Base-by-base conservation (phyloP, 1,140 invertebrate species). In the Tenebrio molitor region DNA sequence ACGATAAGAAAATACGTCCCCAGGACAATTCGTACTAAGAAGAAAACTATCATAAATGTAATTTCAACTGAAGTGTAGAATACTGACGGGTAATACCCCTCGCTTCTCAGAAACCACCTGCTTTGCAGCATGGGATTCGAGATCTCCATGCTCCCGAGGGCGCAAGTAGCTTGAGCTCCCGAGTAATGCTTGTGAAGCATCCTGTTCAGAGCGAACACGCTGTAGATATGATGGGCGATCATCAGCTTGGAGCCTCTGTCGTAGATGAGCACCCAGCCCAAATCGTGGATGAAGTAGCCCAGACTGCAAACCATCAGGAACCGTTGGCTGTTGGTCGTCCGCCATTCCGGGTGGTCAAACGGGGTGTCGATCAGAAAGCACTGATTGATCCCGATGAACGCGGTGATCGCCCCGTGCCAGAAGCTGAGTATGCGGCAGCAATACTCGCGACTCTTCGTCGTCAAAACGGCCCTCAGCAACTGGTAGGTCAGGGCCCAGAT, bases 51-150 rank as follows among this genome's bases (percentile, higher is more conserved):
- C 8, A 83, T 71, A 74, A 83, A 83, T 5, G 69, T 65, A 10
- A 75, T 46, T 76, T 83, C 82, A 1, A 78, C 72, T 0, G 73
- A 67, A 0, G 62, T 72, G 53, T 75, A 82, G 14, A 79, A 41
- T 0, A 69, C 21, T 1, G 77, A 78, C 6, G 72, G 41, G 14
- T 81, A 72, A 72, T 80, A 81, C 12, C 83, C 82, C 33, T 77
- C 74, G 1, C 75, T 76, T 21, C 83, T 70, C 14, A 85, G 42
- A 69, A 84, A 83, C 88, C 87, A 89, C 78, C 87, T 79, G 0
- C 78, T 77, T 82, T 88, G 88, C 29, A 88, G 80, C n/a, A 87
- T 79, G 19, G 88, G 87, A 80, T 89, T 89, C 0, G 88, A 88
- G 16, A 87, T 73, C 83, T 89, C 87, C 81, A 88, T 78, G 34